Conservation (phyloP, 2,888 invertebrate genomes). For the Rhagium mordax region DNA sequence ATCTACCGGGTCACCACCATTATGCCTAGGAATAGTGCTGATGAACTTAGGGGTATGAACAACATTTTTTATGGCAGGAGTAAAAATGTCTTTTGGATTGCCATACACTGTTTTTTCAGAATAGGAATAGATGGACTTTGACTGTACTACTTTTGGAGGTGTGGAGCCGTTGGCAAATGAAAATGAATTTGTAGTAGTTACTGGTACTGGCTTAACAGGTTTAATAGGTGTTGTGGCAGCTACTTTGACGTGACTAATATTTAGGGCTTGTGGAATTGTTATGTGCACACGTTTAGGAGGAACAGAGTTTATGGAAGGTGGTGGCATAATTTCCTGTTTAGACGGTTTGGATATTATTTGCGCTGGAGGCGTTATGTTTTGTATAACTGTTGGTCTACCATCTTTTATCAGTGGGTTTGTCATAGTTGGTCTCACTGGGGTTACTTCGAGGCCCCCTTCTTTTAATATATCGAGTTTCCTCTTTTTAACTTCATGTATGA, state of each 20-base stretch:
- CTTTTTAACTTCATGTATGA: slow-evolving; percentile 72
- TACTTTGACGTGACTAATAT: slow-evolving; percentile 49
- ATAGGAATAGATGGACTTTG: slow-evolving; percentile 77
- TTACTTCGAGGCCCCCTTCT: slow-evolving; percentile 83
- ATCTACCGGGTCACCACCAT: slow-evolving; percentile 76
- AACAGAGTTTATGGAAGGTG: slow-evolving; percentile 54
- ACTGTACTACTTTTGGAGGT: slow-evolving; percentile 76
- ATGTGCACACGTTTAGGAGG: slow-evolving; percentile 68
- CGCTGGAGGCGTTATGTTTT: slow-evolving; percentile 51
- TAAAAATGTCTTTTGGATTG: slow-evolving; percentile 80
- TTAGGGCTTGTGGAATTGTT: slow-evolving; percentile 68
- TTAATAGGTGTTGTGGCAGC: slow-evolving; percentile 46
- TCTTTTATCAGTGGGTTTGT: slow-evolving; percentile 54
- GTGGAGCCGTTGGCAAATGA: slow-evolving; percentile 57
- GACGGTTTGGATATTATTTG: slow-evolving; percentile 46
- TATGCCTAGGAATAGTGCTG: slow-evolving; percentile 64
- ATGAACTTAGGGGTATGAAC: slow-evolving; percentile 68
- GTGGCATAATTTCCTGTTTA: slow-evolving; percentile 60
- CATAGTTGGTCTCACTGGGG: slow-evolving; percentile 72
- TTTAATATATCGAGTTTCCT: slow-evolving; percentile 83
- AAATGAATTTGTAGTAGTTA: slow-evolving; percentile 21
- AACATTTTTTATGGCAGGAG: slow-evolving; percentile 71
- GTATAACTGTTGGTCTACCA: slow-evolving; percentile 65
- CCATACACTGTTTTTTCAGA: slow-evolving; percentile 80
- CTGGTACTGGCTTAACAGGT: slow-evolving; percentile 33